Evolutionary conservation across 1,140 invertebrate species (phyloP).

Genomic region (Odontomachus brunneus): DNA sequence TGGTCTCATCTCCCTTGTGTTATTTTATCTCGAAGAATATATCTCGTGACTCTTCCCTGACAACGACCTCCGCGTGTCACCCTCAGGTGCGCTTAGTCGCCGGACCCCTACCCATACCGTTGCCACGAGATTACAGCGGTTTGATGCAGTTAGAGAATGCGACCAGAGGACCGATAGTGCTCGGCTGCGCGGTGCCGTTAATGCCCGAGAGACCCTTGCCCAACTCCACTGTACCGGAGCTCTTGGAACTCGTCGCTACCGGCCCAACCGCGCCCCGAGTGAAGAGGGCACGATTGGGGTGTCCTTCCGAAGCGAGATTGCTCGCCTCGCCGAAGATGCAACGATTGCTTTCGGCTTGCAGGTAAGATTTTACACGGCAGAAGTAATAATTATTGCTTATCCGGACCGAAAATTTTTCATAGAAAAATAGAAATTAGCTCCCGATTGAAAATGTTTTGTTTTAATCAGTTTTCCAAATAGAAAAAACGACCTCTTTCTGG

Average conservation of each 20-base stretch:
- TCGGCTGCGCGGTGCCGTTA: slow-evolving; percentile 82
- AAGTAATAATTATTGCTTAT: too few relatives aligned
- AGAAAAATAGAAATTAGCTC: too few relatives aligned
- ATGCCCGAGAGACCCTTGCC: slow-evolving; percentile 81
- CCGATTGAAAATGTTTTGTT: too few relatives aligned
- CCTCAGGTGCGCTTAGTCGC: slow-evolving; percentile 81
- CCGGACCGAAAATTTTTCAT: too few relatives aligned
- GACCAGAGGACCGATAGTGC: slow-evolving; percentile 81
- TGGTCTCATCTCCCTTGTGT: too few relatives aligned
- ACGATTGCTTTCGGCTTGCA: slow-evolving; percentile 83
- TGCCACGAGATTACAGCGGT: slow-evolving; percentile 82
- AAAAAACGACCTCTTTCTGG: too few relatives aligned
- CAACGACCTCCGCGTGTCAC: background rate
- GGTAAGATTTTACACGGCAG: slow-evolving; percentile 70
- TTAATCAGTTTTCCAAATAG: too few relatives aligned
- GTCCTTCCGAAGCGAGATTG: slow-evolving; percentile 81
- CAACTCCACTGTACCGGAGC: slow-evolving; percentile 80
- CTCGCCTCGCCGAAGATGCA: slow-evolving; percentile 84
- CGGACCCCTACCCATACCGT: slow-evolving; percentile 81
- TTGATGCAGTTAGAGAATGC: slow-evolving; percentile 82
- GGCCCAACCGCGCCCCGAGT: slow-evolving; percentile 82
- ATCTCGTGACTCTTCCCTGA: too few relatives aligned
- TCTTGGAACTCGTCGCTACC: slow-evolving; percentile 82
- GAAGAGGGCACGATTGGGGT: slow-evolving; percentile 81
- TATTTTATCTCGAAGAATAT: too few relatives aligned